A percentile compares a stretch with the other conserved stretches of the same genome.
These are phyloP conservation scores for Falcunculus frontatus DNA, from an alignment of 2,113 vertebrate species.

Conservation along the genomic window DNA sequence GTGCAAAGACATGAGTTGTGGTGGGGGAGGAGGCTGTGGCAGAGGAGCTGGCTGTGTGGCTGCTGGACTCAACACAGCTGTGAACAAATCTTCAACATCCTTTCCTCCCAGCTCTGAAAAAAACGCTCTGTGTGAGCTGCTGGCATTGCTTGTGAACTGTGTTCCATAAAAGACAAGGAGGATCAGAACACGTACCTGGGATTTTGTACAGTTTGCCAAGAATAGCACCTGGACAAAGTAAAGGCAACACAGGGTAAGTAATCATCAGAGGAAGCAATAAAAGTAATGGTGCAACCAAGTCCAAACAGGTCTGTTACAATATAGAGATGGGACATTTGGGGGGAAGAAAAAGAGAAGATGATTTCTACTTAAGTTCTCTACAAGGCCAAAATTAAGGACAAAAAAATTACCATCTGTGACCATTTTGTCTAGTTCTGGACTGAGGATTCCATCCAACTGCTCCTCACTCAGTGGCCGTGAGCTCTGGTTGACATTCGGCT, in stretches of 20 bases:
- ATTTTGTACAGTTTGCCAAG: conserved; percentile 95
- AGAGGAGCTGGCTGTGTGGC: conserved; percentile 78
- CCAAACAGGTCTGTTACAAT: neutral
- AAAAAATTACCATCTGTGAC: conserved; percentile 89
- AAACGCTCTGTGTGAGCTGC: neutral
- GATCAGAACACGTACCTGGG: conserved; percentile 80
- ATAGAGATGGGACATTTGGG: neutral
- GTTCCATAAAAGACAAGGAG: neutral
- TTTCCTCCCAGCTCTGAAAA: conserved; percentile 90
- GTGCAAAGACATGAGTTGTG: conserved; percentile 78
- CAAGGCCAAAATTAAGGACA: conserved; percentile 15
- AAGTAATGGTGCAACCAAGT: neutral
- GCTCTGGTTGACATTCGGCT: conserved; percentile 71
- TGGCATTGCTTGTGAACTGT: neutral
- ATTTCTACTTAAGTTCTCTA: neutral
- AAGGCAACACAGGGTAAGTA: conserved; percentile 26
- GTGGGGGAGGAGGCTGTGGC: conserved; percentile 78
- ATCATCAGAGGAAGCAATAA: neutral
- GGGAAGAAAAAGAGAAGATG: neutral
- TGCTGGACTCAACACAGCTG: conserved; percentile 89
- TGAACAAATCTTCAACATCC: conserved; percentile 96
- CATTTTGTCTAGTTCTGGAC: conserved; percentile 97
- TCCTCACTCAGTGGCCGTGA: conserved; percentile 84
- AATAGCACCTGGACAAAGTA: conserved; percentile 84
- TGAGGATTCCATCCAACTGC: conserved; percentile 92